Evolutionary conservation across 2,797 vertebrate species (phyloP).

Genomic region (Myiotriccus ornatus): DNA sequence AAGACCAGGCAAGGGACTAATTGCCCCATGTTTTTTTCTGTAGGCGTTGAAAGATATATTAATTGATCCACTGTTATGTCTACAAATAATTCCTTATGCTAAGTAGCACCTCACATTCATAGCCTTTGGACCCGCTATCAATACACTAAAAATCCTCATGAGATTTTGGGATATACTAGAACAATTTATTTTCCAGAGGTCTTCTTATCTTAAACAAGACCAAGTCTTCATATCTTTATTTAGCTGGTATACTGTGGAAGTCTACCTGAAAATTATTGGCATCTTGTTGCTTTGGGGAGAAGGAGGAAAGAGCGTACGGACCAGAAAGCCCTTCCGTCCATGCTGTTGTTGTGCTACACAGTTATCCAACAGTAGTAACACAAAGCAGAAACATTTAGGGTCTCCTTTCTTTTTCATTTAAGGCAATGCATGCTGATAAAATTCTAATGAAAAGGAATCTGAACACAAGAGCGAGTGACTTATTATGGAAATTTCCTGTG

Average conservation of each 20-base stretch:
- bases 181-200: slow-evolving; percentile 44
- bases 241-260: neutral
- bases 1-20: neutral
- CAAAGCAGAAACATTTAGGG: neutral
- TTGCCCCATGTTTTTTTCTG: neutral
- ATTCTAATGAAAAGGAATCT: neutral
- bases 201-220: slow-evolving; percentile 67
- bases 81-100: slow-evolving; percentile 19
- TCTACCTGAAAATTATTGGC: neutral
- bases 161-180: slow-evolving; percentile 19
- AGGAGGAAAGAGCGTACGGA: neutral
- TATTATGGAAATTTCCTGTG: neutral
- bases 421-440: neutral
- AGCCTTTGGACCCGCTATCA: neutral
- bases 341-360: neutral
- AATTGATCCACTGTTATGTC: neutral
- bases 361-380: neutral
- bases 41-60: neutral
- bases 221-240: slow-evolving; percentile 50
- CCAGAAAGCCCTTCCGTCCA: neutral
- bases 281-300: neutral
- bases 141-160: slow-evolving; percentile 35
- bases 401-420: neutral
- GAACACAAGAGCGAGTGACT: neutral
- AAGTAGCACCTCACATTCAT: slow-evolving; percentile 2